Evolutionary conservation across 2,797 vertebrate species (phyloP).

Genomic region (Mastacembelus armatus): DNA sequence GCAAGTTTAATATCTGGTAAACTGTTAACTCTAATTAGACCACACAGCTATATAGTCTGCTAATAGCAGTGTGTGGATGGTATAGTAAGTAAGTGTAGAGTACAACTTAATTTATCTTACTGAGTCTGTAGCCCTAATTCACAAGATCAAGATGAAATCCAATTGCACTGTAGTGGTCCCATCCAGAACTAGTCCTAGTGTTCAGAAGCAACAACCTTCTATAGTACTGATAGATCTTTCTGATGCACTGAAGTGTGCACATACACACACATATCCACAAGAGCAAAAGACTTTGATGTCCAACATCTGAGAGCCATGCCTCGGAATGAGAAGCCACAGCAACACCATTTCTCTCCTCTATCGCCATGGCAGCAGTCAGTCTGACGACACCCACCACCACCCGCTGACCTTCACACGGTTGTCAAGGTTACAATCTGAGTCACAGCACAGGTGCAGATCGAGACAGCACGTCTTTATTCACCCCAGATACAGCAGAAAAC

Average conservation of each 20-base stretch:
- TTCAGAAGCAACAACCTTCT: too few relatives aligned
- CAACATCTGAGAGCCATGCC: constrained; percentile 59
- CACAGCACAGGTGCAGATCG: constrained; percentile 53
- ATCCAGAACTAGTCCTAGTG: too few relatives aligned
- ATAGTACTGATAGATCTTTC: constrained; percentile 14
- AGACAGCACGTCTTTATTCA: constrained; percentile 32
- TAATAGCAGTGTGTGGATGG: too few relatives aligned
- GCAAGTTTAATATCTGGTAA: too few relatives aligned
- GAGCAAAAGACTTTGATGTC: constrained; percentile 66
- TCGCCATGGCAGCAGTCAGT: constrained; percentile 71
- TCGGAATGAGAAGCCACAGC: constrained; percentile 45
- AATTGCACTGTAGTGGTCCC: too few relatives aligned
- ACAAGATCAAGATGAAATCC: too few relatives aligned
- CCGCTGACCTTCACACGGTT: constrained; percentile 70
- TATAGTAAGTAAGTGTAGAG: too few relatives aligned
- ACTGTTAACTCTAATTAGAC: too few relatives aligned
- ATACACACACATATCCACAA: background rate
- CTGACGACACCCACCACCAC: constrained; percentile 36
- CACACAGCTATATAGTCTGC: too few relatives aligned
- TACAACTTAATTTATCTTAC: too few relatives aligned
- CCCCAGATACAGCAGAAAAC: constrained; percentile 12
- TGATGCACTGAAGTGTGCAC: background rate
- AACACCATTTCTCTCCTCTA: constrained; percentile 35
- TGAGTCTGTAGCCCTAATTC: too few relatives aligned
- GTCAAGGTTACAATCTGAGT: constrained; percentile 75